Conservation (phyloP, 2,797 vertebrate genomes). For the Leptoclinus maculatus region DNA sequence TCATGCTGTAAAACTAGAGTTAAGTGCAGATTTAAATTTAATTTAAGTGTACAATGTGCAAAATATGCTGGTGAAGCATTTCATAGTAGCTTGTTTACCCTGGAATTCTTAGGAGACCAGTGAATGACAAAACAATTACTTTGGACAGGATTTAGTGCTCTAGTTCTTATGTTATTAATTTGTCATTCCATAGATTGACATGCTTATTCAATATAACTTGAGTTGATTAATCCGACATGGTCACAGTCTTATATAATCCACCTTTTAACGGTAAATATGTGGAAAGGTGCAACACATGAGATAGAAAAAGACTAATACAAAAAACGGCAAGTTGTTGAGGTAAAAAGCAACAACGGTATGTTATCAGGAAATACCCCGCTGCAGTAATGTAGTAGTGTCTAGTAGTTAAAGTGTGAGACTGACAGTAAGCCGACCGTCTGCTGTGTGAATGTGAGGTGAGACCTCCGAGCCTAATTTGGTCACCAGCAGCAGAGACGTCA, state of each 20-base stretch:
- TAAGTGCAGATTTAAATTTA: background rate
- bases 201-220: background rate
- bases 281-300: background rate
- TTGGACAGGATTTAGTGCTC: background rate
- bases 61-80: too few species aligned
- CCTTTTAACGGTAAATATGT: background rate
- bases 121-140: background rate
- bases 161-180: too few species aligned
- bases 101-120: too few species aligned
- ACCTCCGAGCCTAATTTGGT: slow-evolving; percentile 54
- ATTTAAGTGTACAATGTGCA: too few species aligned
- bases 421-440: slow-evolving; percentile 36
- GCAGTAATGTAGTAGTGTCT: background rate
- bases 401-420: slow-evolving; percentile 6
- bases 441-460: slow-evolving; percentile 28
- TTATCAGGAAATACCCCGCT: slow-evolving; percentile 8
- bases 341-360: background rate
- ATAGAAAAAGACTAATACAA: background rate
- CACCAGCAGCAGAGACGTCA: slow-evolving; percentile 33
- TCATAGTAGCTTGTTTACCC: background rate
- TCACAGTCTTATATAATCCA: background rate
- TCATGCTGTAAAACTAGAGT: background rate
- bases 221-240: background rate
- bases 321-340: background rate
- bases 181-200: too few species aligned